A percentile compares a stretch with the other conserved stretches of the same genome.
phyloP scores from a whole-genome alignment of 2,797 vertebrate genomes.

The Melanotaenia maccullochi region DNA sequence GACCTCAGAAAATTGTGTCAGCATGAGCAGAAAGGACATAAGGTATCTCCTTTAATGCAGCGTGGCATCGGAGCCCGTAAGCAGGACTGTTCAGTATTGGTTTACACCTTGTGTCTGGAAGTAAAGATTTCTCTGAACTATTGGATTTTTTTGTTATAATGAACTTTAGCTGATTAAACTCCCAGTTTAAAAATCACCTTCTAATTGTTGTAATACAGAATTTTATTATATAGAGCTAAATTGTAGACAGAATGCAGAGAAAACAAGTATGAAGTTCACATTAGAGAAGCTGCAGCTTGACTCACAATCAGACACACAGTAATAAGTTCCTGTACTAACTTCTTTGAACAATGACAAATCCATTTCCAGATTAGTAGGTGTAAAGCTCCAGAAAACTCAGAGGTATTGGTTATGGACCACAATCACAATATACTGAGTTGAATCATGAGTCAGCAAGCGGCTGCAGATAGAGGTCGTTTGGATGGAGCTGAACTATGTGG shows the following conservation, averaged over 20 bases:
- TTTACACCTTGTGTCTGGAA: too few species aligned
- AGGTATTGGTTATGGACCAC: constrained; percentile 67
- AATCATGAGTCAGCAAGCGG: constrained; percentile 63
- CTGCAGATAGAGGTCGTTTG: constrained; percentile 67
- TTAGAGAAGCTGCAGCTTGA: constrained; percentile 12
- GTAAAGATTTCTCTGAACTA: background rate
- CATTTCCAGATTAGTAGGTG: constrained; percentile 58
- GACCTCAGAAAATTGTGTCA: background rate
- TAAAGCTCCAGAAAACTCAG: constrained; percentile 56
- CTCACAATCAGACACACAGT: constrained; percentile 37
- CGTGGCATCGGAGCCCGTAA: background rate
- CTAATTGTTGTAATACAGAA: background rate
- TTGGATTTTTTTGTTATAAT: background rate
- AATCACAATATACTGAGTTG: constrained; percentile 66
- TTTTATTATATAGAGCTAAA: background rate
- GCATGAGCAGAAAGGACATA: background rate
- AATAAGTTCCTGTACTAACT: constrained; percentile 46
- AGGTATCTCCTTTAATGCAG: background rate
- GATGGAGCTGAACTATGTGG: constrained; percentile 68
- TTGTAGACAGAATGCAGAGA: background rate
- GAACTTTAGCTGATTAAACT: too few species aligned
- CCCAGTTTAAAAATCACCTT: background rate
- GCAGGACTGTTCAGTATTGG: background rate
- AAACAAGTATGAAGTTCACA: constrained; percentile 17
- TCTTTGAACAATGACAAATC: constrained; percentile 56